Evolutionary conservation across 2,113 vertebrate genomes (phyloP).

Genomic region (Tautogolabrus adspersus): DNA sequence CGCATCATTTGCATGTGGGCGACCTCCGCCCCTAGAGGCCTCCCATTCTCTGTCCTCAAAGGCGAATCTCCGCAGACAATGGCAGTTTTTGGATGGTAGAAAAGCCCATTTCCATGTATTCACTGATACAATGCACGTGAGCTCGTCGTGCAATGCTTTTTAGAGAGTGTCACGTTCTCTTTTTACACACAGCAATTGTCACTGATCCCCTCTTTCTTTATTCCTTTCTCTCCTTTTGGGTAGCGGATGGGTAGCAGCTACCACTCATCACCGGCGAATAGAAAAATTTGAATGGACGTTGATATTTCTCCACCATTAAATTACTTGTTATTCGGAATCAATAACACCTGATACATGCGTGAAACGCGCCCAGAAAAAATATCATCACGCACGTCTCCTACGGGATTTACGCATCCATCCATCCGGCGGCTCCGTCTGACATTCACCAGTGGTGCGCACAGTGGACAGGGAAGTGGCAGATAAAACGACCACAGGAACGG

Average conservation of each 20-base stretch:
- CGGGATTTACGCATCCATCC: conserved; percentile 62
- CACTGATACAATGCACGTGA: conserved; percentile 54
- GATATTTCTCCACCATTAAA: not conserved
- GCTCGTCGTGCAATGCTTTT: conserved; percentile 51
- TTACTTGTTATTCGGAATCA: conserved; percentile 1
- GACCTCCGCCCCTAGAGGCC: conserved; percentile 75
- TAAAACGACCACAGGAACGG: conserved; percentile 59
- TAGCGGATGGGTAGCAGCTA: conserved; percentile 22
- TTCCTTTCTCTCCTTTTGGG: conserved; percentile 41
- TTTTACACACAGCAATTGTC: conserved; percentile 57
- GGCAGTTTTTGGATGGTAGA: conserved; percentile 59
- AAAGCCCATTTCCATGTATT: conserved; percentile 58
- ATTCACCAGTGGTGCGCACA: conserved; percentile 57
- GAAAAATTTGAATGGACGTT: not conserved
- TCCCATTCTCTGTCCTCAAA: conserved; percentile 73
- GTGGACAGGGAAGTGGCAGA: conserved; percentile 62
- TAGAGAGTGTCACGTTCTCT: conserved; percentile 42
- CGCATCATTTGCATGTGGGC: conserved; percentile 75
- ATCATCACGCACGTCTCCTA: conserved; percentile 32
- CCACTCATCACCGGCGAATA: conserved; percentile 23
- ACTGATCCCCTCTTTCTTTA: conserved; percentile 48
- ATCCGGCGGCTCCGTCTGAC: conserved; percentile 60
- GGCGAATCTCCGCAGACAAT: conserved; percentile 74
- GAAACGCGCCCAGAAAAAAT: conserved; percentile 10
- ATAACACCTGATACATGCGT: not conserved